Evolutionary conservation across 2,113 vertebrate species (phyloP), one percentile per base, ranked within the genome.

Genomic region (Chaetorhynchus papuensis): DNA sequence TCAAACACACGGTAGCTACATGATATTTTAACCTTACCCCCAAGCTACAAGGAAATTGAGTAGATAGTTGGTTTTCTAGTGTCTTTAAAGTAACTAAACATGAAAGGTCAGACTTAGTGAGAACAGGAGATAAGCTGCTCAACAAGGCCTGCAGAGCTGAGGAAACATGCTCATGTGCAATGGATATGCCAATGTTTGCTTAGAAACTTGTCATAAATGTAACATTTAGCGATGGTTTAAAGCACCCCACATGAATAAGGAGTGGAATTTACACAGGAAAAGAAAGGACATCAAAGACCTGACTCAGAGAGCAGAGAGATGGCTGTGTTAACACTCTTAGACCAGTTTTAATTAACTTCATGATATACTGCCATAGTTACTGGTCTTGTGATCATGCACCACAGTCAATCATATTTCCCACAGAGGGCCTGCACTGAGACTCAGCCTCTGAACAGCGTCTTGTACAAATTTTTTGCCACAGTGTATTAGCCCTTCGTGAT

Each of bases 21-120:
- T 66, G 91, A 15, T 93, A 60, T 81, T 94, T 96, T 97, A 97
- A 97, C 94, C 93, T 95, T 83, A 83, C 80, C 94, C 92, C 45
- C 56, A 59, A 95, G 96, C 81, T 63, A 94, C 56, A 42, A 85
- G 74, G 82, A 96, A 96, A 97, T 92, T 85, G 84, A 82, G 61
- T 54, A 88, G 57, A 79, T 52, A 65, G 85, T 11, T 81, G 41
- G 59, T 78, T 96, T 95, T 95, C 87, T 86, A 72, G 53, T 52
- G 42, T 49, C 83, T 93, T 93, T 69, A 93, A 85, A 87, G 80
- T 35, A 80, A 71, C 87, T 52, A 39, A 87, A 87, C 68, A 72
- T 72, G 91, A 95, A 92, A 96, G 95, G 91, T 85, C 84, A 94
- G 91, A 86, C 45, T 75, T 72, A 59, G 8, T 41, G 27, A 93